phyloP scores from a whole-genome alignment of 1,140 invertebrate species.

The Drosophila pseudoobscura region DNA sequence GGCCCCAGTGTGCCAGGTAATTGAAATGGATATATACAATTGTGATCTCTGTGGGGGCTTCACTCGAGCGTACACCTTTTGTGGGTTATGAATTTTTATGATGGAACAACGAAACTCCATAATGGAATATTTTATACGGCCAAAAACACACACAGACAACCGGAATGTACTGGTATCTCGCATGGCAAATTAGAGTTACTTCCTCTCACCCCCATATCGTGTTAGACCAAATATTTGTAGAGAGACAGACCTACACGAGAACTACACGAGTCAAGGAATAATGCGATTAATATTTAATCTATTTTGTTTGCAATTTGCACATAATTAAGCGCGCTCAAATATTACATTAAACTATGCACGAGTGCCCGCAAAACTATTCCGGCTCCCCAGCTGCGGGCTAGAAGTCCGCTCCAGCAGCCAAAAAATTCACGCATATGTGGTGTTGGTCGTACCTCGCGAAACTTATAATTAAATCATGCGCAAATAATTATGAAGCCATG shows the following conservation, averaged over 20 bases:
- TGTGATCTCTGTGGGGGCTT: conserved; percentile 12
- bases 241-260: not conserved
- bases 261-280: conserved; percentile 26
- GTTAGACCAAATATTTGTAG: conserved; percentile 19
- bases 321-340: conserved; percentile 67
- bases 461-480: conserved; percentile 58
- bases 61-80: conserved; percentile 51
- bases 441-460: conserved; percentile 1
- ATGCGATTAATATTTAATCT: conserved; percentile 65
- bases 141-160: not conserved
- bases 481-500: conserved; percentile 15
- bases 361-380: conserved; percentile 40
- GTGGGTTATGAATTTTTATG: conserved; percentile 73
- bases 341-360: conserved; percentile 40
- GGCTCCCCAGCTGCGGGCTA: no score
- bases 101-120: conserved; percentile 36
- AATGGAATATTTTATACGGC: conserved; percentile 61
- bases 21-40: conserved; percentile 61
- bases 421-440: conserved; percentile 53
- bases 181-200: not conserved
- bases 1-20: conserved; percentile 42
- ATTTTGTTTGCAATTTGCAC: conserved; percentile 64
- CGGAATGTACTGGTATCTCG: no score
- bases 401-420: not conserved
- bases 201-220: not conserved